Base-by-base conservation (phyloP, 2,888 invertebrate genomes). In the Latrodectus hesperus region DNA sequence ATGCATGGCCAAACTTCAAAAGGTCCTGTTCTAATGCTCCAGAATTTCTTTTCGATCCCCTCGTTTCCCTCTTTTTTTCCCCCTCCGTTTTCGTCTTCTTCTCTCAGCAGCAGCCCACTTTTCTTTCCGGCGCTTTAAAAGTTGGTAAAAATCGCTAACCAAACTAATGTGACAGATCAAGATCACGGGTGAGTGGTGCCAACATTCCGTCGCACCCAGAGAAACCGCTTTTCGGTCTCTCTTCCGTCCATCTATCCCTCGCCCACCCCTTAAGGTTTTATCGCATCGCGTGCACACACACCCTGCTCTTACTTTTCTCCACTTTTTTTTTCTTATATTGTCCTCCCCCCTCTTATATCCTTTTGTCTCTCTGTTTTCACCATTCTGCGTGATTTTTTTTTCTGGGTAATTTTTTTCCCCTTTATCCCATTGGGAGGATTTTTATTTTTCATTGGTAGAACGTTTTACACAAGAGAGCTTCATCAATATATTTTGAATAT, bases 91-190 rank as follows among this genome's bases (percentile, higher is more conserved):
- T 75, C 51, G 17, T 52, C 17, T 53, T 52, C 60, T 51, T 60
- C 12, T 76, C 60, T 76, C 10, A 49, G 26, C 68, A 51, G 68
- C 60, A 70, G 49, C 72, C 55, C 49, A 38, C 70, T 74, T 83
- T 82, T 84, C 78, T 77, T 74, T 84, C 71, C 88, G 71, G 71
- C 84, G 75, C 70, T 88, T 79, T 76, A 79, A 84, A 88, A 88
- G 79, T 88, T 84, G 88, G 88, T 88, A 84, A 88, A 88, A 88
- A 83, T 88, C 88, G 83, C 84, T 84, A 88, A 88, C 88, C 88
- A 88, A 88, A 84, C 88, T 88, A 88, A 88, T 88, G 88, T 88
- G 88, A 88, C 88, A 88, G 88, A 82, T 82, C 79, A 64, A 16
- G 84, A 84, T 67, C 79, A 88, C 73, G 88, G 75, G 26, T 88